Conservation (phyloP, 2,888 invertebrate species). For the Tridacna gigas region DNA sequence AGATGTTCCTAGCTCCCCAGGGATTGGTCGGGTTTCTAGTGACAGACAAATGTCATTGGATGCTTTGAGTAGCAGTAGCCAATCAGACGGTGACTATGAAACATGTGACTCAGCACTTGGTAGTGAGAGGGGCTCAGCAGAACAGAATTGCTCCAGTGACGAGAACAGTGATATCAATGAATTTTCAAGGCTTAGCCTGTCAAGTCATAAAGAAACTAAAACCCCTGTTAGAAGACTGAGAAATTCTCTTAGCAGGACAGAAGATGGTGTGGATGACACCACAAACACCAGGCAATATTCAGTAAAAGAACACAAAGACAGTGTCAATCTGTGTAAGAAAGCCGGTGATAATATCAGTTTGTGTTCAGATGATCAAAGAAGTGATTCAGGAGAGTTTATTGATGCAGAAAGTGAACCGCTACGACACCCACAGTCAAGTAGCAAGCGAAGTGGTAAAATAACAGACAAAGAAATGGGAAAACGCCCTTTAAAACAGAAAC, state of each 20-base stretch:
- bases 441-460: constrained; percentile 5
- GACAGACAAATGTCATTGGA: constrained; percentile 69
- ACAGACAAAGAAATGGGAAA: neutral
- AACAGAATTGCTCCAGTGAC: constrained; percentile 86
- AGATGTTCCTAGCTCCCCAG: constrained; percentile 51
- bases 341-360: constrained; percentile 48
- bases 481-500: constrained; percentile 1
- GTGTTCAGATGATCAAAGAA: constrained; percentile 54
- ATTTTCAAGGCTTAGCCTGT: constrained; percentile 48
- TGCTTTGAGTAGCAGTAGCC: constrained; percentile 76
- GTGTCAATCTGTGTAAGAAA: constrained; percentile 51
- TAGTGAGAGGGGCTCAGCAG: constrained; percentile 85
- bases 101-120: constrained; percentile 95
- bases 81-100: constrained; percentile 91
- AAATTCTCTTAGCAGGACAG: constrained; percentile 42
- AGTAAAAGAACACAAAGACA: constrained; percentile 56
- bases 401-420: constrained; percentile 71
- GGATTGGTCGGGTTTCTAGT: constrained; percentile 28
- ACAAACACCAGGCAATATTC: constrained; percentile 64
- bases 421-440: constrained; percentile 28
- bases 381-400: constrained; percentile 70
- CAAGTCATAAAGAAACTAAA: constrained; percentile 31
- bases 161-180: constrained; percentile 83
- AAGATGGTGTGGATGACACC: constrained; percentile 43
- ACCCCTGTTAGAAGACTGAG: constrained; percentile 32